Percentiles rank a stretch among this genome's conserved stretches.
phyloP scores from a whole-genome alignment of 2,888 invertebrate genomes.

The Pheosia tremula region DNA sequence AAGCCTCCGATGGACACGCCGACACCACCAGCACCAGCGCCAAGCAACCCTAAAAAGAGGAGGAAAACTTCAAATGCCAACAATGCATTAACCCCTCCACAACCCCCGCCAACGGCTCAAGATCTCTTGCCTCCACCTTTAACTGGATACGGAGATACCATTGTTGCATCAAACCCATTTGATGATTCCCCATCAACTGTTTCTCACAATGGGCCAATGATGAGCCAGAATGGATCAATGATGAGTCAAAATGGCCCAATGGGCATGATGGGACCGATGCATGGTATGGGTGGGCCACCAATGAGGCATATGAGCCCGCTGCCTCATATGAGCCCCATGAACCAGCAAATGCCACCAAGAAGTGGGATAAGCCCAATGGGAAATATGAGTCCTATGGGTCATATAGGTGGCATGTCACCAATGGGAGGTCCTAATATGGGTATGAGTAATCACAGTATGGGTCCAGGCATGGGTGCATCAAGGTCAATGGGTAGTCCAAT shows the following conservation, averaged over 20 bases:
- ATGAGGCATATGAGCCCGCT: constrained; percentile 88
- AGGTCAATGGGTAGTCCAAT: constrained; percentile 90
- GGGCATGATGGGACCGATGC: constrained; percentile 86
- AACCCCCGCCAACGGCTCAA: constrained; percentile 89
- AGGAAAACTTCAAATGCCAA: constrained; percentile 91
- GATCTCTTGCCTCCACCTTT: constrained; percentile 94
- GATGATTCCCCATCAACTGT: constrained; percentile 93
- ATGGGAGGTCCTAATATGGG: constrained; percentile 90
- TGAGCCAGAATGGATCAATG: constrained; percentile 86
- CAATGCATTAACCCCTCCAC: constrained; percentile 84
- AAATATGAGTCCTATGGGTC: constrained; percentile 89
- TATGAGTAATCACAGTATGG: constrained; percentile 86
- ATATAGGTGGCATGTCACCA: constrained; percentile 88
- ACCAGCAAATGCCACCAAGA: constrained; percentile 86
- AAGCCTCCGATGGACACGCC: constrained; percentile 89
- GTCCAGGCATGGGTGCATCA: constrained; percentile 83
- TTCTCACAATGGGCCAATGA: constrained; percentile 85
- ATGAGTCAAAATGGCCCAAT: constrained; percentile 88
- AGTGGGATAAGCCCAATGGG: constrained; percentile 88
- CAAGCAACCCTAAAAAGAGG: constrained; percentile 94
- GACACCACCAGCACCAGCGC: constrained; percentile 89
- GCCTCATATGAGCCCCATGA: constrained; percentile 87
- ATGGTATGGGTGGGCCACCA: constrained; percentile 85
- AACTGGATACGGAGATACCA: constrained; percentile 96
- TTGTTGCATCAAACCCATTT: constrained; percentile 97